Percentiles rank a stretch among this genome's conserved stretches.
Conservation (phyloP, 2,888 invertebrate genomes). For the Busseola fusca region DNA sequence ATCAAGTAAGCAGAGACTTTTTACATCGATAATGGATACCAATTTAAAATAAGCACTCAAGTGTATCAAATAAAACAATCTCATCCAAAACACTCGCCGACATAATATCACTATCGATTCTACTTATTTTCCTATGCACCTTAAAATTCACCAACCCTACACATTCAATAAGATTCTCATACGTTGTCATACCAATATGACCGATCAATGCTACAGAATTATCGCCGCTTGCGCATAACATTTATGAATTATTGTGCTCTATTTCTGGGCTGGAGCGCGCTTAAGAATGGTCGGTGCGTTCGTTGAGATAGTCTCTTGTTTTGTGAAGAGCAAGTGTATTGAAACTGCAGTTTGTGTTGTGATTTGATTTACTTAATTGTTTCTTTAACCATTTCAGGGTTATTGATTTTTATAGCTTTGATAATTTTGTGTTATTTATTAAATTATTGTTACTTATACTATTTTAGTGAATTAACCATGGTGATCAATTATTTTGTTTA, state of each 20-base stretch:
- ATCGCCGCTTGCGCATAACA: slow-evolving; percentile 77
- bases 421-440: neutral
- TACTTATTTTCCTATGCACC: slow-evolving; percentile 9
- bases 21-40: neutral
- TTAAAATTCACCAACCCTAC: slow-evolving; percentile 30
- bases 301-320: slow-evolving; percentile 46
- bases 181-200: slow-evolving; percentile 53
- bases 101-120: slow-evolving; percentile 19
- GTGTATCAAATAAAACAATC: slow-evolving; percentile 6
- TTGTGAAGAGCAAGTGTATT: slow-evolving; percentile 51
- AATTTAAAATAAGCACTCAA: neutral
- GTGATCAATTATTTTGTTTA: neutral
- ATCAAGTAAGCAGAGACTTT: neutral
- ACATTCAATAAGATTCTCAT: slow-evolving; percentile 27
- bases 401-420: neutral
- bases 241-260: slow-evolving; percentile 87
- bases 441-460: neutral
- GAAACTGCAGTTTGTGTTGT: slow-evolving; percentile 34
- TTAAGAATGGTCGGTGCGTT: slow-evolving; percentile 78
- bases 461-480: neutral
- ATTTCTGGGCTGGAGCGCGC: slow-evolving; percentile 77
- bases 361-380: slow-evolving; percentile 32
- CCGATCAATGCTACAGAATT: slow-evolving; percentile 66
- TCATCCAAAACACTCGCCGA: neutral
- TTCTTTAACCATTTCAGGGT: neutral